These are phyloP conservation scores for Arnoldichthys spilopterus DNA, from an alignment of 2,797 vertebrate species.

Conservation along the genomic window DNA sequence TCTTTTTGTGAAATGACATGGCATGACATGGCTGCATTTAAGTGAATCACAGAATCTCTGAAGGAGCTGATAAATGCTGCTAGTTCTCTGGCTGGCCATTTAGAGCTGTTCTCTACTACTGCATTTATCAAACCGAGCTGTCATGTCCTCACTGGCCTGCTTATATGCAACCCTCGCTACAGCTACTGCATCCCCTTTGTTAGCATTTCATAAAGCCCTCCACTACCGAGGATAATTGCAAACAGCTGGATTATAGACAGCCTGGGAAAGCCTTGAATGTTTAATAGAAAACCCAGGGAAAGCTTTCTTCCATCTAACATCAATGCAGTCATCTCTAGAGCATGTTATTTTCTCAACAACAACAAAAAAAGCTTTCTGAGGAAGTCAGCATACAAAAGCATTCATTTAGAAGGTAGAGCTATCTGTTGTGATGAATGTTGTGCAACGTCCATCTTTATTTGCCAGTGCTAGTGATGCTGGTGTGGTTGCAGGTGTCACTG, in stretches of 20 bases:
- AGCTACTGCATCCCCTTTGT: slow-evolving; percentile 48
- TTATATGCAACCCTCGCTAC: slow-evolving; percentile 10
- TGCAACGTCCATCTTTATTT: slow-evolving; percentile 2
- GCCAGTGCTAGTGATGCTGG: slow-evolving; percentile 25
- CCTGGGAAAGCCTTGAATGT: slow-evolving; percentile 55
- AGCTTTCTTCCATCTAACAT: slow-evolving; percentile 54
- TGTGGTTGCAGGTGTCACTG: slow-evolving; percentile 84
- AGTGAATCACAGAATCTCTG: slow-evolving; percentile 23
- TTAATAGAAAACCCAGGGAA: slow-evolving; percentile 62
- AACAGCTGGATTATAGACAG: slow-evolving; percentile 70
- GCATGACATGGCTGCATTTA: slow-evolving; percentile 26
- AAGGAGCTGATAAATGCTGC: slow-evolving; percentile 41
- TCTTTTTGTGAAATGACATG: slow-evolving; percentile 17
- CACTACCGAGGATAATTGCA: slow-evolving; percentile 66
- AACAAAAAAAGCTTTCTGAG: slow-evolving; percentile 27
- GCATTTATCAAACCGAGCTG: slow-evolving; percentile 35
- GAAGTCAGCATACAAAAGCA: slow-evolving; percentile 20
- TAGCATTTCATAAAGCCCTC: slow-evolving; percentile 63
- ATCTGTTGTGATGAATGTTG: slow-evolving; percentile 43
- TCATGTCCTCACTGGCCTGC: slow-evolving; percentile 22
- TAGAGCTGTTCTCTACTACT: slow-evolving; percentile 9
- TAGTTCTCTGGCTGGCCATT: slow-evolving; percentile 18
- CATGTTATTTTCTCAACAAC: slow-evolving; percentile 39
- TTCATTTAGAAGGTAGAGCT: slow-evolving; percentile 19
- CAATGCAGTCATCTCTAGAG: slow-evolving; percentile 50